Conservation (phyloP, 1,140 invertebrate genomes). For the Bombyx mori region ASM3026992v2 NC_085115.1:6016001-6016500, state of each 20-base stretch:
- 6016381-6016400: slow-evolving; percentile 4
- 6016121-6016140: too few species aligned
- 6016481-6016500: background rate
- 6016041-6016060: too few species aligned
- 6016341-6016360: slow-evolving; percentile 6
- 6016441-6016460: slow-evolving; percentile 5
- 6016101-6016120: too few species aligned
- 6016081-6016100: too few species aligned
- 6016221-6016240: slow-evolving; percentile 19
- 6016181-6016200: slow-evolving; percentile 3
- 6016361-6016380: background rate
- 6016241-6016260: slow-evolving; percentile 16
- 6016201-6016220: slow-evolving; percentile 13
- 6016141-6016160: too few species aligned
- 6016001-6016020: too few species aligned
- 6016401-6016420: slow-evolving; percentile 7
- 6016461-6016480: too few species aligned
- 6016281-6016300: background rate
- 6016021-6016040: too few species aligned
- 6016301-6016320: background rate
- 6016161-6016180: background rate
- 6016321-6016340: slow-evolving; percentile 4
- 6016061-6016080: too few species aligned
- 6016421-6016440: slow-evolving; percentile 7
- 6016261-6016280: slow-evolving; percentile 12